Base-by-base conservation (phyloP, 2,797 vertebrate genomes). In the Macropodus opercularis region DNA sequence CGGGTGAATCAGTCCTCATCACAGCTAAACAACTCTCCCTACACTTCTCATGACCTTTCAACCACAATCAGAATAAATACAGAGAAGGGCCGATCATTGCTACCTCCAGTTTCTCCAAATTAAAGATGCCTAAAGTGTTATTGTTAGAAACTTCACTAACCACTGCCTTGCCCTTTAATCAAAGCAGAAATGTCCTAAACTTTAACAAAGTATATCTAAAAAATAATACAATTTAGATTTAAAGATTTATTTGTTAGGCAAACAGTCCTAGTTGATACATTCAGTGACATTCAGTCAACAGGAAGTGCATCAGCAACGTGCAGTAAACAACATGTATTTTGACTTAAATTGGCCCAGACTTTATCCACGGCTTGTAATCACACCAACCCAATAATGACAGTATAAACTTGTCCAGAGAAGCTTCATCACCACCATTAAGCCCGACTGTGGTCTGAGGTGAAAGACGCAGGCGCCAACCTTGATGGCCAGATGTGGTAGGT, bases 91-190 rank as follows among this genome's bases (percentile, higher is more conserved):
- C 76, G 80, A 78, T 83, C 63, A 80, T 77, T 68, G 64, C 68
- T 74, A 80, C 63, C 73, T 86, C 62, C 63, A 83, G 62, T 79
- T 82, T 68, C 74, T 82, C 79, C 68, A 74, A 83, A 84, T 85
- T 82, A 88, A 78, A 83, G 81, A 80, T 73, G 77, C 63, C 74
- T 69, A 18, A 67, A 41, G 70, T 72, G 80, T 83, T 82, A 63
- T 75, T 75, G 81, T 56, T 76, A 36, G 79, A 77, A 83, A 83
- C 77, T 64, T 75, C 12, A 56, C 80, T 55, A 72, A 84, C 83
- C 80, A 40, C 80, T 9, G 4, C 24, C 44, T 54, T 39, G 60
- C 77, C 78, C 79, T 86, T 56, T 87, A 84, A 88, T 88, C 77
- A 85, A 52, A 77, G 29, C 48, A 34, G 51, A 72, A 72, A 69